Base-by-base conservation (phyloP, 2,888 invertebrate genomes). In the Polyommatus iphigenia region DNA sequence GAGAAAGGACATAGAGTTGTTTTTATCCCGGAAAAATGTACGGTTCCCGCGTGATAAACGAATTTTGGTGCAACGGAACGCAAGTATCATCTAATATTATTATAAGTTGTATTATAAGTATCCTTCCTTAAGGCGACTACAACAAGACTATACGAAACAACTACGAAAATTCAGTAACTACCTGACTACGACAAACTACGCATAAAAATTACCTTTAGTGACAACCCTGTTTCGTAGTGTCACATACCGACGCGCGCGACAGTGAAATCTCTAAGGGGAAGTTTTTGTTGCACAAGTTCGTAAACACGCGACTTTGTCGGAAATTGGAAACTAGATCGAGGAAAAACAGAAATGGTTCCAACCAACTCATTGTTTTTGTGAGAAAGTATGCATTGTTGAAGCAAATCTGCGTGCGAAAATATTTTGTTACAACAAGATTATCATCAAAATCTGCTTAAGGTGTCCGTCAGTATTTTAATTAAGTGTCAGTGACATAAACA, bases 201-300 rank as follows among this genome's bases (percentile, higher is more conserved):
- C 4, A 32, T 32, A 13, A 67, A 67, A 67, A 29, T 4, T 29
- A 13, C 13, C 15, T 0, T 6, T 7, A 6, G 29, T 32, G 67
- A 2, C 29, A 67, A 67, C 67, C 67, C 67, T 67, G 15, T 3
- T 62, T 15, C 7, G 20, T 15, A 54, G 81, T 83, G 85, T 85
- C 83, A 85, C 85, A 82, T 84, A 83, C 76, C 83, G 81, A 82
- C 76, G 84, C 84, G 85, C 85, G 84, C 83, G 84, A 82, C 84
- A 90, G 90, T 90, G 90, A 91, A 90, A 91, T 88, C 87, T 84
- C 83, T 90, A 90, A 90, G 90, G 87, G 82, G 85, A 85, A 80
- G 84, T 78, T 75, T 75, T 75, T 75, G 54, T 54, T 7, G 32
- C 67, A 32, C 15, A 50, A 54, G 24, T 75, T 29, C 50, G 50